A percentile compares a stretch with the other conserved stretches of the same genome.
Conservation (phyloP, 2,888 invertebrate species). For the Philhelius pedissequus region DNA sequence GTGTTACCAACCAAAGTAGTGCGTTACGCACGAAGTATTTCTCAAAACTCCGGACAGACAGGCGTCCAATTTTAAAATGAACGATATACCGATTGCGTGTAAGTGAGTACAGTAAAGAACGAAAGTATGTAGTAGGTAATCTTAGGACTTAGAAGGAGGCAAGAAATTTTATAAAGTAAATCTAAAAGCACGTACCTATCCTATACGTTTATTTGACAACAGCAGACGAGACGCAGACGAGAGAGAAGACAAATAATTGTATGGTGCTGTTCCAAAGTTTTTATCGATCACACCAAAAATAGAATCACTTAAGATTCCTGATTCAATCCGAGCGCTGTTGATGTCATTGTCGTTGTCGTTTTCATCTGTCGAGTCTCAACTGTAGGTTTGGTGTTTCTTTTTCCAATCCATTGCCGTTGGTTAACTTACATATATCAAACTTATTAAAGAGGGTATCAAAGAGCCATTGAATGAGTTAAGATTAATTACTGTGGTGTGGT, state of each 20-base stretch:
- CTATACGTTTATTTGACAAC: constrained; percentile 45
- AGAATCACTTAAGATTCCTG: constrained; percentile 68
- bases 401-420: not conserved
- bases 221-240: no score
- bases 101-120: not conserved
- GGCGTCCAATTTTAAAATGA: constrained; percentile 47
- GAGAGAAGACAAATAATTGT: not conserved
- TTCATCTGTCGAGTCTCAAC: not conserved
- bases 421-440: not conserved
- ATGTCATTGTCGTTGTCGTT: no score
- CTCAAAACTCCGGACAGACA: constrained; percentile 21
- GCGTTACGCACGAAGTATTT: constrained; percentile 60
- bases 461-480: constrained; percentile 48
- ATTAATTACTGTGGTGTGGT: constrained; percentile 54
- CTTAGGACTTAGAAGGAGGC: no score
- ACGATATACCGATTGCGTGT: constrained; percentile 27
- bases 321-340: constrained; percentile 3
- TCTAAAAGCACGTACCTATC: constrained; percentile 58
- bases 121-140: constrained; percentile 10
- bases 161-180: constrained; percentile 37
- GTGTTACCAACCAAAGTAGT: constrained; percentile 29
- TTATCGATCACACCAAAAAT: constrained; percentile 67
- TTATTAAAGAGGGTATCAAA: constrained; percentile 15
- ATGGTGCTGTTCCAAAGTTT: constrained; percentile 33
- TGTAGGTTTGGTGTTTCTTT: not conserved